Base-by-base conservation (phyloP, 1,140 invertebrate genomes). In the Tribolium madens region DNA sequence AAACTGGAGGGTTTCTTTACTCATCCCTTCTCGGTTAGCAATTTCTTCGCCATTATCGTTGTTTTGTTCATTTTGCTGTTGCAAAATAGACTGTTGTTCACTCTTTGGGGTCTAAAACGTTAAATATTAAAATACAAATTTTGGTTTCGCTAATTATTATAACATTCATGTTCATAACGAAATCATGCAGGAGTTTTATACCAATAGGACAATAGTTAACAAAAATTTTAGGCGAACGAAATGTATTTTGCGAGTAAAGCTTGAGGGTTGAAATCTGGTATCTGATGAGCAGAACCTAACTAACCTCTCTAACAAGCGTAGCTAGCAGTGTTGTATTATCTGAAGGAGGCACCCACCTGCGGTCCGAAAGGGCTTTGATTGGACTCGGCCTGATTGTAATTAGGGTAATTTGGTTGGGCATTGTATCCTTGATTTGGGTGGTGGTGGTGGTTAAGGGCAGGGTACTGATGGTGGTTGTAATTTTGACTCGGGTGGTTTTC, bases 1-100 rank as follows among this genome's bases (percentile, higher is more conserved):
- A 90, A 91, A 92, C 76, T 86, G 84, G 15, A 86, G 79, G 7
- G 81, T 92, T 88, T 76, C 90, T 87, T 80, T 89, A 87, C 76
- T 87, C 87, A 52, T 86, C 86, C 70, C 79, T 79, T 91, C 91
- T 21, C 69, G 80, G 81, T 60, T 87, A 85, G 14, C 84, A 21
- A 86, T 86, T 14, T 87, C 87, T 57, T 87, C 85, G 50, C 64
- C 74, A 9, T 42, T 73, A 46, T 81, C 81, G 75, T 76, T 77
- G 18, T 53, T 76, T 15, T 71, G 68, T 2, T 47, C 57, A 26
- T 21, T n/a, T 12, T 64, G 57, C 14, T 17, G 14, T n/a, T 21
- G 14, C 7, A 64, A 64, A 14, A 13, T n/a, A 26, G 57, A 64
- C 26, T 75, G 53, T 50, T 21, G 73, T 6, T 21, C 53, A 26